phyloP scores from a whole-genome alignment of 1,140 invertebrate genomes.

The Chlorops oryzae region DNA sequence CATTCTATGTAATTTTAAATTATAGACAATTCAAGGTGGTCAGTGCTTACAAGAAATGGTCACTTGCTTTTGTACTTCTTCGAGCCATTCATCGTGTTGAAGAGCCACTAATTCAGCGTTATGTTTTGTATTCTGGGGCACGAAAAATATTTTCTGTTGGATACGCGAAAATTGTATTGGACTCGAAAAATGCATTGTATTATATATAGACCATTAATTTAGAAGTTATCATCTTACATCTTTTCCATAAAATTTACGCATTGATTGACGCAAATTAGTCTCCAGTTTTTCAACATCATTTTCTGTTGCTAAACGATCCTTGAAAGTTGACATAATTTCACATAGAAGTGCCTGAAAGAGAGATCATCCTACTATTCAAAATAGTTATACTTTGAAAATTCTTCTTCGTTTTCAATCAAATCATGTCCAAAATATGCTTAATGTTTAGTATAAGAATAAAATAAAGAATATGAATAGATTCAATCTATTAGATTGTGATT shows the following conservation, averaged over 20 bases:
- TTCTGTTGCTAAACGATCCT: slow-evolving; percentile 64
- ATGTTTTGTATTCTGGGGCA: slow-evolving; percentile 32
- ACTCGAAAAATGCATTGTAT: not conserved
- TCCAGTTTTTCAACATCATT: slow-evolving; percentile 66
- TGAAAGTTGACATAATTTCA: slow-evolving; percentile 72
- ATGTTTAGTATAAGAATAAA: not conserved
- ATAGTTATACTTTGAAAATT: too few species aligned
- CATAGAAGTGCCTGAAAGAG: slow-evolving; percentile 59
- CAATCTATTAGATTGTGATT: not conserved
- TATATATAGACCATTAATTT: not conserved
- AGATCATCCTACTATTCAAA: too few species aligned
- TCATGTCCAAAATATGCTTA: too few species aligned
- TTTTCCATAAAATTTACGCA: slow-evolving; percentile 51
- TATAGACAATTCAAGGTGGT: not conserved
- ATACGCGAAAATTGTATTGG: slow-evolving; percentile 8
- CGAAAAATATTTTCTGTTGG: slow-evolving; percentile 43
- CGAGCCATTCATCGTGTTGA: slow-evolving; percentile 40
- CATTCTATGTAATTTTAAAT: not conserved
- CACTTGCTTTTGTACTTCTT: slow-evolving; percentile 38
- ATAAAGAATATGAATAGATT: slow-evolving; percentile 5
- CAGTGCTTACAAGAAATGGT: slow-evolving; percentile 40
- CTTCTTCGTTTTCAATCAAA: too few species aligned
- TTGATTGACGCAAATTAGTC: slow-evolving; percentile 54
- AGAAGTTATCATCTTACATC: slow-evolving; percentile 22
- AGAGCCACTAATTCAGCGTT: slow-evolving; percentile 23